Base-by-base conservation (phyloP, 2,888 invertebrate genomes). In the Zygothrica quintamaculata region DNA sequence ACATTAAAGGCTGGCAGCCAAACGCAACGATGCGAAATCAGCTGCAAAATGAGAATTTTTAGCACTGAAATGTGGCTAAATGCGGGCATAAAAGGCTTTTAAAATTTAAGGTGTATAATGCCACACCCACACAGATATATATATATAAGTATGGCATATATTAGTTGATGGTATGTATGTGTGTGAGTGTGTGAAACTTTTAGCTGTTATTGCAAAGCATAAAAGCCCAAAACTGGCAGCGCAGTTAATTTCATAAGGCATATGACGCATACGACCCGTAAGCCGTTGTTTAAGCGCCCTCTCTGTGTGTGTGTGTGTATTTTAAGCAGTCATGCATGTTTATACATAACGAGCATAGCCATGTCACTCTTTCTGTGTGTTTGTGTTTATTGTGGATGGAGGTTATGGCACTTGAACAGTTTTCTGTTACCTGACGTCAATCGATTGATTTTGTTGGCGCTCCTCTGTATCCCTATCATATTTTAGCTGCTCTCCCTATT, bases 401-500 rank as follows among this genome's bases (percentile, higher is more conserved):
- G 18, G 44, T 40, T 57, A 43, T 47, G 56, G 48, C 65, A 71
- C 60, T 72, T 69, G 53, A 60, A 72, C 43, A 15, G 42, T 12
- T 57, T 72, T 74, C 18, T 60, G 57, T 73, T 48, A 57, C 58
- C 81, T 81, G 84, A 81, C 87, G 84, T 81, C 87, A 81, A 86
- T 86, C 87, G 84, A 81, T 81, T 84, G 84, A 71, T 74, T 86
- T 62, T 25, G 31, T 48, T 44, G 29, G 18, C 5, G 7, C 11
- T 15, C 1, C 15, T 12, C 31, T 9, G 18, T 8, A 8, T 29
- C 29, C 29, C 7, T 29, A 6, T 26, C 26, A 4, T 26, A 4
- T 39, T 34, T 34, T 26, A 6, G 25, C 16, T 26, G 11, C 25
- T 18, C 22, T n/a, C 11, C 1, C 29, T 11, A 11, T 13, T 11